Evolutionary conservation across 92 coral and sea anemone species (phyloP).

Genomic region (Nematostella vectensis): DNA sequence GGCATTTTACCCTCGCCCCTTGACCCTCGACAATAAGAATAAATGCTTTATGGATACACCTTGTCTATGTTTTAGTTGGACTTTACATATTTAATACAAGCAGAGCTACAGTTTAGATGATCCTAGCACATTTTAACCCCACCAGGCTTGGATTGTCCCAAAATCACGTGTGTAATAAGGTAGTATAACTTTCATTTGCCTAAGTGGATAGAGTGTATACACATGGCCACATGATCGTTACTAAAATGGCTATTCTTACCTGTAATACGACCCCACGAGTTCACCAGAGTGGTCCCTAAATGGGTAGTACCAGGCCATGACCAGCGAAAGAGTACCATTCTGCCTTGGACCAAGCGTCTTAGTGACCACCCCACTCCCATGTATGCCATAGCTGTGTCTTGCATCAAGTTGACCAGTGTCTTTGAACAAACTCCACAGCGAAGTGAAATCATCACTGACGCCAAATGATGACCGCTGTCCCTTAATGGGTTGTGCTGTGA

Average conservation of each 20-base stretch:
- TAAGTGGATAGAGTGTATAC: too few species aligned
- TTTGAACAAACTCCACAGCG: conserved; percentile 51
- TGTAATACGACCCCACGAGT: conserved; percentile 63
- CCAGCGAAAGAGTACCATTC: conserved; percentile 57
- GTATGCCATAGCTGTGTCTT: conserved; percentile 47
- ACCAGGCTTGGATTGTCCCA: too few species aligned
- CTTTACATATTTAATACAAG: too few species aligned
- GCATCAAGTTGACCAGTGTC: conserved; percentile 43
- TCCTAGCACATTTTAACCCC: too few species aligned
- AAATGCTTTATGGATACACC: too few species aligned
- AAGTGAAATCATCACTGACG: conserved; percentile 55
- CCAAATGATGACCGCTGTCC: conserved; percentile 45
- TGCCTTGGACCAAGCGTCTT: conserved; percentile 71
- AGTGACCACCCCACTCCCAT: conserved; percentile 62
- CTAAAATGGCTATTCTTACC: conserved; percentile 23
- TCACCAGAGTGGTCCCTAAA: conserved; percentile 75
- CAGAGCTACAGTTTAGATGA: too few species aligned
- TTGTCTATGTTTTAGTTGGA: too few species aligned
- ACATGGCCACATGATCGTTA: too few species aligned
- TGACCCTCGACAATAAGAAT: too few species aligned
- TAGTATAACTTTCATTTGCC: too few species aligned
- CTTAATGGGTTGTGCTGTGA: not conserved
- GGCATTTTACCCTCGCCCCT: too few species aligned
- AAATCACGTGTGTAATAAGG: too few species aligned
- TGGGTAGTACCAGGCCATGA: conserved; percentile 84